Conservation (phyloP, 2,888 invertebrate genomes). For the Tetragonisca angustula region DNA sequence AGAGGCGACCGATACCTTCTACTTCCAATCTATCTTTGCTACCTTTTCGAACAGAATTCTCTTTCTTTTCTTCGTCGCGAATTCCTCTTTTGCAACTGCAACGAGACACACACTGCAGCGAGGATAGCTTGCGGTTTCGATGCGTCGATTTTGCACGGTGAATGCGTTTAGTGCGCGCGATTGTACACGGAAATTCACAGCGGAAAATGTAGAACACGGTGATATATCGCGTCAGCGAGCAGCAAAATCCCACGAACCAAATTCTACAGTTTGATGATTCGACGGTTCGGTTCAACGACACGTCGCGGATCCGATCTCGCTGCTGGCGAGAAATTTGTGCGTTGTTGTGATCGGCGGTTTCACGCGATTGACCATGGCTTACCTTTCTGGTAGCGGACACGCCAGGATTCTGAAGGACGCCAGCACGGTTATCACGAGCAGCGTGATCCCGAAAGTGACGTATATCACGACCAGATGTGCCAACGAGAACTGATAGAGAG, state of each 20-base stretch:
- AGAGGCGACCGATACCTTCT: not conserved
- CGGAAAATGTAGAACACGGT: not conserved
- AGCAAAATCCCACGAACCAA: constrained; percentile 5
- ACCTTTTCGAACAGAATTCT: not conserved
- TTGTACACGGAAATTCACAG: not conserved
- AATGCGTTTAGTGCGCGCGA: not conserved
- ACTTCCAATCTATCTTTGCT: not conserved
- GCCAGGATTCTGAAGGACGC: constrained; percentile 90
- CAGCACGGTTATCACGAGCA: constrained; percentile 87
- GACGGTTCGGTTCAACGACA: not conserved
- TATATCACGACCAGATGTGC: constrained; percentile 90
- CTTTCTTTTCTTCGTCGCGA: not conserved
- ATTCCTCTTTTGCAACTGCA: too few relatives aligned
- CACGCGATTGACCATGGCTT: constrained; percentile 37
- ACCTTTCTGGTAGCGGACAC: constrained; percentile 88
- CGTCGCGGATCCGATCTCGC: too few relatives aligned
- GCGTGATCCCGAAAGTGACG: constrained; percentile 86
- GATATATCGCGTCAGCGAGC: constrained; percentile 28
- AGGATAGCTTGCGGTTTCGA: too few relatives aligned
- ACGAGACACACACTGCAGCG: too few relatives aligned
- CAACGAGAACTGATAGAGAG: constrained; percentile 91
- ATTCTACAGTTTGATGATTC: constrained; percentile 19
- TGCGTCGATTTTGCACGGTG: too few relatives aligned
- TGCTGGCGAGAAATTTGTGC: too few relatives aligned
- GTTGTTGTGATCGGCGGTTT: not conserved